phyloP scores from a whole-genome alignment of 2,888 invertebrate genomes.

The Aspidapion aeneum region DNA sequence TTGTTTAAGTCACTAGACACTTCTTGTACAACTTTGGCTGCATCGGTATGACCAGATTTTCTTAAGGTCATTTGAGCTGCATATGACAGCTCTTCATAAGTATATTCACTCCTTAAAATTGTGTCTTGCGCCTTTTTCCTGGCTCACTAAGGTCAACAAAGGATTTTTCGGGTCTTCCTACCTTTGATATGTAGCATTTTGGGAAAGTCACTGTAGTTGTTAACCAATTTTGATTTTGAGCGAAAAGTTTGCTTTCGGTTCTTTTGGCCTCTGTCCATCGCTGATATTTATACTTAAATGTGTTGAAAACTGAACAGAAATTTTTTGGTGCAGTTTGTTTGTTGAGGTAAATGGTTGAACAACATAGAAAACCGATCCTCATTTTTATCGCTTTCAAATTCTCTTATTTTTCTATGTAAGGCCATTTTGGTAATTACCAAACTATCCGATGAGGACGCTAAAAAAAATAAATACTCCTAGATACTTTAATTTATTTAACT shows the following conservation, averaged over 20 bases:
- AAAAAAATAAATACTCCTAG: not conserved
- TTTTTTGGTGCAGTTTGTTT: not conserved
- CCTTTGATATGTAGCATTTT: not conserved
- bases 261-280: not conserved
- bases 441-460: not conserved
- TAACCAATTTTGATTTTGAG: not conserved
- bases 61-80: constrained; percentile 6
- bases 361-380: not conserved
- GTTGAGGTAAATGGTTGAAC: not conserved
- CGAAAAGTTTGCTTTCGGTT: not conserved
- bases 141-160: not conserved
- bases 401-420: not conserved
- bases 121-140: not conserved
- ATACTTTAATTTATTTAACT: not conserved
- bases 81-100: not conserved
- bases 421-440: not conserved
- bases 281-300: not conserved
- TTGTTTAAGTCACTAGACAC: not conserved
- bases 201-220: not conserved
- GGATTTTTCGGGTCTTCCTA: not conserved
- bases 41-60: not conserved
- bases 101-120: not conserved
- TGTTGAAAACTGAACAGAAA: not conserved
- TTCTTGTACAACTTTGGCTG: constrained; percentile 3
- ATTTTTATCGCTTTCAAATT: not conserved